Base-by-base conservation (phyloP, 2,888 invertebrate genomes). In the Tetranychus piercei region DNA sequence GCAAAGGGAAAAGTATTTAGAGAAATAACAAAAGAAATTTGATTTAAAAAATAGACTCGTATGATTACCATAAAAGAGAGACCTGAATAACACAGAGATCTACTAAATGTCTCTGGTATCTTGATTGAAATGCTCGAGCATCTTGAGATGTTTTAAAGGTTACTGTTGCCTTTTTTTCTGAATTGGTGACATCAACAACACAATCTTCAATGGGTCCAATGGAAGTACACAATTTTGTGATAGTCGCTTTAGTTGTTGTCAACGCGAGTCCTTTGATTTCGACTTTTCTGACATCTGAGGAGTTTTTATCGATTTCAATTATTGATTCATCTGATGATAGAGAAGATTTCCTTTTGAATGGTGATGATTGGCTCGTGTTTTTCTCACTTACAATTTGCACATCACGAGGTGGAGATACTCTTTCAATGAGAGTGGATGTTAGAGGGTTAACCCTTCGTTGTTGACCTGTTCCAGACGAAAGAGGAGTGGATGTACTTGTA, bases 41-140 rank as follows among this genome's bases (percentile, higher is more conserved):
- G 34, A 34, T 34, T 34, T 22, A 11, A 22, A 22, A 18, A 22
- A 69, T 9, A 69, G 69, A 69, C 69, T 22, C 9, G 44, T 20
- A 44, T 71, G n/a, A 71, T 44, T n/a, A 71, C 34, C 71, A 44
- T 43, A 71, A 44, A 5, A 71, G 34, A 23, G 71, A 71, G 8
- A 71, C 71, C 23, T 71, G 71, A 43, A 71, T 71, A 1, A 71
- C 71, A 71, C 71, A 71, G 23, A 71, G 71, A 71, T 71, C 71
- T 34, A 71, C 43, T 34, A 71, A 43, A 71, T 71, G 71, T n/a
- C 71, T 43, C 20, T 71, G 71, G 34, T 44, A 34, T 71, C 34
- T 4, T n/a, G 20, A n/a, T 34, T 44, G 71, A 45, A 71, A 71
- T 44, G 18, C 9, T 11, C 20, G 34, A 6, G 43, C 71, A 71